Evolutionary conservation across 2,888 invertebrate genomes (phyloP).

Genomic region (Rhingia rostrata): DNA sequence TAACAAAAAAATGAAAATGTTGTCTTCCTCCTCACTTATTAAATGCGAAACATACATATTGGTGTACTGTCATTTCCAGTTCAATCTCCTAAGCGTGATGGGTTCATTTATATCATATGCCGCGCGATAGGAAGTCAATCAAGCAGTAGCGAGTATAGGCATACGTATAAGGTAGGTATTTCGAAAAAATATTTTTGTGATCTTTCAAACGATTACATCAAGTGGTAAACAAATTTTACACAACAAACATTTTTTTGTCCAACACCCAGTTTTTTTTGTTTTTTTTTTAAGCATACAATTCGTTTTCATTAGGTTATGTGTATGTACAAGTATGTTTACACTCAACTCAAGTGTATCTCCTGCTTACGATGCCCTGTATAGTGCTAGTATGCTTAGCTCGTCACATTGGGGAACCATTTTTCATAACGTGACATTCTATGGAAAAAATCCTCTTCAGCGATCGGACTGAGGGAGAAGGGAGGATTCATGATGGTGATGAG

Average conservation of each 20-base stretch:
- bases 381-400: slow-evolving; percentile 25
- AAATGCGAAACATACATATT: slow-evolving; percentile 69
- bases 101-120: slow-evolving; percentile 67
- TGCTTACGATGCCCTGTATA: slow-evolving; percentile 28
- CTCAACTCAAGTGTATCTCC: slow-evolving; percentile 68
- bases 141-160: background rate
- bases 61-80: slow-evolving; percentile 64
- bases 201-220: slow-evolving; percentile 70
- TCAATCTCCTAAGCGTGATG: slow-evolving; percentile 42
- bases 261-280: slow-evolving; percentile 12
- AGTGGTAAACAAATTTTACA: slow-evolving; percentile 48
- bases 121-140: slow-evolving; percentile 19
- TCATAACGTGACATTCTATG: slow-evolving; percentile 66
- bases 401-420: slow-evolving; percentile 56
- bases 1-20: slow-evolving; percentile 28
- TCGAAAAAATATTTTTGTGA: slow-evolving; percentile 65
- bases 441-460: slow-evolving; percentile 32
- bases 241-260: slow-evolving; percentile 42
- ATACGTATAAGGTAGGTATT: slow-evolving; percentile 2
- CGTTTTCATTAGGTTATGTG: slow-evolving; percentile 6
- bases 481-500: slow-evolving; percentile 9
- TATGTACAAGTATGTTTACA: slow-evolving; percentile 53
- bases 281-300: slow-evolving; percentile 20
- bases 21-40: slow-evolving; percentile 59
- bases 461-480: background rate